Evolutionary conservation across 2,113 vertebrate species (phyloP).

Genomic region (Chionis minor): DNA sequence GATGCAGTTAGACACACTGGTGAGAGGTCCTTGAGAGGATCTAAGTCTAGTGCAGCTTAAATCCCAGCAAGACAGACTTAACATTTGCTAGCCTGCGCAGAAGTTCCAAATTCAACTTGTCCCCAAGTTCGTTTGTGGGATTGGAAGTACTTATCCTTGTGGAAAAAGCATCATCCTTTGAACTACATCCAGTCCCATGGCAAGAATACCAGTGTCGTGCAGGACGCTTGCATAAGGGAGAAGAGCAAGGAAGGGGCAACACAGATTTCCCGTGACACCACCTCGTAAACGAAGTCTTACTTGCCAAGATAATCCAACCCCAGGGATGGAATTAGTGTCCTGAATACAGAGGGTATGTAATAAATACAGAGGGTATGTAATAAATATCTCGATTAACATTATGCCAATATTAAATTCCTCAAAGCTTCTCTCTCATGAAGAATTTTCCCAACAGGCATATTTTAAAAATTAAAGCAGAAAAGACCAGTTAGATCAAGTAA

Average conservation of each 20-base stretch:
- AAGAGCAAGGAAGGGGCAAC: background rate
- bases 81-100: background rate
- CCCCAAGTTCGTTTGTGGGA: fast-evolving
- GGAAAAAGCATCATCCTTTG: background rate
- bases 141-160: background rate
- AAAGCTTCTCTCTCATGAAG: background rate
- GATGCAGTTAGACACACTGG: background rate
- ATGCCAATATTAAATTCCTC: background rate
- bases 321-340: background rate
- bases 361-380: fast-evolving
- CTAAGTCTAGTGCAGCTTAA: background rate
- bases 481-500: background rate
- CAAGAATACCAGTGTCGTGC: background rate
- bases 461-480: background rate
- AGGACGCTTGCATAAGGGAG: background rate
- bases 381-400: background rate
- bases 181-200: background rate
- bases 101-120: background rate
- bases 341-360: background rate
- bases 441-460: background rate
- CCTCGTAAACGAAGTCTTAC: background rate
- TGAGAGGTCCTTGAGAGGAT: background rate
- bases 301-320: background rate
- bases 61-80: background rate
- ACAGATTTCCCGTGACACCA: background rate